A percentile compares a stretch with the other conserved stretches of the same genome.
These are phyloP conservation scores for Megathymus violae DNA, from an alignment of 1,140 invertebrate species.

Conservation along the genomic window DNA sequence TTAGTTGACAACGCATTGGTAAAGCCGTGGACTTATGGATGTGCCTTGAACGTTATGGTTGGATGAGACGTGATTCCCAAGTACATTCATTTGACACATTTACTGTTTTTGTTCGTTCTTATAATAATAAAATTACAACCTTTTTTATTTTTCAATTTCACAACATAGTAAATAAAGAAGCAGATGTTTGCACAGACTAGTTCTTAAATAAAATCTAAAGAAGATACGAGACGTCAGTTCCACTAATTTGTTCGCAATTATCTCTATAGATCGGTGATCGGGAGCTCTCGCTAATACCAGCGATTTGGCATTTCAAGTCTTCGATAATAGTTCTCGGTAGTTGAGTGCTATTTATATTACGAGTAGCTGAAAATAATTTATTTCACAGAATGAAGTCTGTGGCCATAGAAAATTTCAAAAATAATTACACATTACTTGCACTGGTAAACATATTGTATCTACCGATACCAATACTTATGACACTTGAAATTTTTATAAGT, in stretches of 20 bases:
- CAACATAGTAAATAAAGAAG: neutral
- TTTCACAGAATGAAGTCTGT: too few species aligned
- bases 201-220: conserved; percentile 6
- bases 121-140: neutral
- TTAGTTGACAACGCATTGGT: too few species aligned
- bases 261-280: conserved; percentile 18
- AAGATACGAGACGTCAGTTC: neutral
- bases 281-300: conserved; percentile 18
- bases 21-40: too few species aligned
- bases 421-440: too few species aligned
- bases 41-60: too few species aligned
- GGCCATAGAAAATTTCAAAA: too few species aligned
- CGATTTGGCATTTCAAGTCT: conserved; percentile 27
- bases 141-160: neutral
- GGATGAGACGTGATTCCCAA: too few species aligned
- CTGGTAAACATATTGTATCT: too few species aligned
- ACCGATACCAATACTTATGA: too few species aligned
- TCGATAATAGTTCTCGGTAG: conserved; percentile 18
- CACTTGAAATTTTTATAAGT: too few species aligned
- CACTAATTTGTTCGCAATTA: conserved; percentile 16
- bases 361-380: neutral
- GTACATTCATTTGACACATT: too few species aligned
- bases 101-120: too few species aligned
- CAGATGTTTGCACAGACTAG: conserved; percentile 19
- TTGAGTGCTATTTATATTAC: conserved; percentile 13